Conservation (phyloP, 2,113 vertebrate genomes). For the Antigone vipio region DNA sequence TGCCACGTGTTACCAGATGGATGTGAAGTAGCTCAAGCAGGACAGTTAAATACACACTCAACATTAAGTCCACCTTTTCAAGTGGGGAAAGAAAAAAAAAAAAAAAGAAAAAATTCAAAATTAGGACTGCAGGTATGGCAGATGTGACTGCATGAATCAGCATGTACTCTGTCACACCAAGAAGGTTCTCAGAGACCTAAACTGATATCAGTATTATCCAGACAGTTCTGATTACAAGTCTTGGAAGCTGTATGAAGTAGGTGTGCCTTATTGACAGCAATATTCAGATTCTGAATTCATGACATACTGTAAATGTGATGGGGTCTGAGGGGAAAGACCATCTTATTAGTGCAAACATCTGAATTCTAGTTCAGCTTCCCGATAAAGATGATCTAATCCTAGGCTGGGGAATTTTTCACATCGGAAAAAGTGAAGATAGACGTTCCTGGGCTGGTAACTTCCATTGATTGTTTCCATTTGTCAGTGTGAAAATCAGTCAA, state of each 20-base stretch:
- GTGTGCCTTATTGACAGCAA: not conserved
- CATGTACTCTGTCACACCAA: not conserved
- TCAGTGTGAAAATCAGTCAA: conserved; percentile 8
- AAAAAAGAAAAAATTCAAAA: not conserved
- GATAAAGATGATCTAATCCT: not conserved
- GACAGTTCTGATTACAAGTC: not conserved
- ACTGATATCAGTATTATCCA: not conserved
- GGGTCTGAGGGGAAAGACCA: not conserved
- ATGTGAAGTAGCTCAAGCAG: not conserved
- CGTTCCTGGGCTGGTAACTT: not conserved
- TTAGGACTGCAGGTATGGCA: not conserved
- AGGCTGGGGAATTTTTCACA: not conserved
- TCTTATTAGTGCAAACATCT: not conserved
- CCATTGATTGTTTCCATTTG: not conserved
- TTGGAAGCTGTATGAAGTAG: not conserved
- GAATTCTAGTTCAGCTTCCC: not conserved
- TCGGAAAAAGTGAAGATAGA: conserved; percentile 9
- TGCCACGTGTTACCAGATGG: not conserved
- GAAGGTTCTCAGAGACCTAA: not conserved
- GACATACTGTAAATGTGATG: not conserved
- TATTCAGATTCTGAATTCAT: not conserved
- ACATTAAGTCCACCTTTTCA: not conserved
- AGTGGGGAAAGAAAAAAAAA: not conserved
- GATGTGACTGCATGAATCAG: not conserved
- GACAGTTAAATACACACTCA: not conserved